A percentile compares a stretch with the other conserved stretches of the same genome.
Conservation (phyloP, 2,888 invertebrate species). For the Ypsolopha sequella region DNA sequence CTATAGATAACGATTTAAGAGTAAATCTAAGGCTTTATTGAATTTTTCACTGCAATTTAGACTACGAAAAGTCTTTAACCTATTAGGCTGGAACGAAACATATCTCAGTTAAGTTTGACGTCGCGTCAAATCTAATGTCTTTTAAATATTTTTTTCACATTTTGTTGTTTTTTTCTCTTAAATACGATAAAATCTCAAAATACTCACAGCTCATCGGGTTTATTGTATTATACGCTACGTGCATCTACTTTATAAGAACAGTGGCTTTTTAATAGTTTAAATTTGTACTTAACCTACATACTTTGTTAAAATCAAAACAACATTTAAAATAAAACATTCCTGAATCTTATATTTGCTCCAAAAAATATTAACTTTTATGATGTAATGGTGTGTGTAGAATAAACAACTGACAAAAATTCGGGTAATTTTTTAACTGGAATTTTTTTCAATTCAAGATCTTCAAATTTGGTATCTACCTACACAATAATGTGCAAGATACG, state of each 20-base stretch:
- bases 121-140: slow-evolving; percentile 1
- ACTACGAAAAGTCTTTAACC: slow-evolving; percentile 38
- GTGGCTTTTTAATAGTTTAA: slow-evolving; percentile 67
- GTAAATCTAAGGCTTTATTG: slow-evolving; percentile 33
- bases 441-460: too few species aligned
- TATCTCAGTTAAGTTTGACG: background rate
- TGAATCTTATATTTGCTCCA: background rate
- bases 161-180: slow-evolving; percentile 46
- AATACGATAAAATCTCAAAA: slow-evolving; percentile 71
- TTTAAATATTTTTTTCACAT: slow-evolving; percentile 35
- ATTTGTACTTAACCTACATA: slow-evolving; percentile 68
- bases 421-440: background rate
- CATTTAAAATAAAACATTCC: too few species aligned
- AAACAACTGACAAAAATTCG: background rate
- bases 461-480: background rate
- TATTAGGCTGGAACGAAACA: slow-evolving; percentile 63
- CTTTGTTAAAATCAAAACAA: slow-evolving; percentile 8
- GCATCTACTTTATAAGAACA: slow-evolving; percentile 70
- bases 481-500: background rate
- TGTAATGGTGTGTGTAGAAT: background rate
- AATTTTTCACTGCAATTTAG: slow-evolving; percentile 25
- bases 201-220: slow-evolving; percentile 70
- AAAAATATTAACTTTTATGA: background rate
- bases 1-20: slow-evolving; percentile 37
- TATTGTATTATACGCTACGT: slow-evolving; percentile 68